A percentile compares a stretch with the other conserved stretches of the same genome.
Conservation (phyloP, 2,888 invertebrate species). For the Coelogynopora nodosa region DNA sequence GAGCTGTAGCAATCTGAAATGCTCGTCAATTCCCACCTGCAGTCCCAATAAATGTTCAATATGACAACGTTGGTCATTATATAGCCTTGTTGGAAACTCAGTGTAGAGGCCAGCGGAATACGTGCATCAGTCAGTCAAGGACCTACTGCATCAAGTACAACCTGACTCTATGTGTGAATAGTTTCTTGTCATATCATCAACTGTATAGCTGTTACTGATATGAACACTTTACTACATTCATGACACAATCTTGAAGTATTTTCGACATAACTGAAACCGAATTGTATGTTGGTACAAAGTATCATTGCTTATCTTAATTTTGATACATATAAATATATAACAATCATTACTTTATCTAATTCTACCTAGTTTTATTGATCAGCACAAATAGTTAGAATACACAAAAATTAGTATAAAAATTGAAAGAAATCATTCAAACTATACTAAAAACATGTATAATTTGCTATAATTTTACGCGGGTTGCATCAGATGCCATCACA, state of each 20-base stretch:
- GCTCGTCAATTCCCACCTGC: background rate
- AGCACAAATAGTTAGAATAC: background rate
- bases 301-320: background rate
- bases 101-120: background rate
- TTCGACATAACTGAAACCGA: background rate
- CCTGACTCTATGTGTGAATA: constrained; percentile 25
- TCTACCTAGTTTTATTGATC: background rate
- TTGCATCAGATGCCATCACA: background rate
- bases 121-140: background rate
- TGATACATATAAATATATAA: background rate
- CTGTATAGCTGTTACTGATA: background rate
- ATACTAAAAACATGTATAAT: constrained; percentile 26
- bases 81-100: background rate
- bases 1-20: background rate
- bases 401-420: too few species aligned
- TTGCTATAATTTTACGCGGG: constrained; percentile 5
- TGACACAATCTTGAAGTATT: background rate
- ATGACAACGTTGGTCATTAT: background rate
- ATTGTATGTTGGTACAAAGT: background rate
- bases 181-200: background rate
- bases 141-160: constrained; percentile 34
- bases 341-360: background rate
- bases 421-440: constrained; percentile 11
- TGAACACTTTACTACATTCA: constrained; percentile 9
- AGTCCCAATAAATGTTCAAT: background rate